Conservation (phyloP, 2,797 vertebrate species). For the Phataginus tetradactyla region DNA sequence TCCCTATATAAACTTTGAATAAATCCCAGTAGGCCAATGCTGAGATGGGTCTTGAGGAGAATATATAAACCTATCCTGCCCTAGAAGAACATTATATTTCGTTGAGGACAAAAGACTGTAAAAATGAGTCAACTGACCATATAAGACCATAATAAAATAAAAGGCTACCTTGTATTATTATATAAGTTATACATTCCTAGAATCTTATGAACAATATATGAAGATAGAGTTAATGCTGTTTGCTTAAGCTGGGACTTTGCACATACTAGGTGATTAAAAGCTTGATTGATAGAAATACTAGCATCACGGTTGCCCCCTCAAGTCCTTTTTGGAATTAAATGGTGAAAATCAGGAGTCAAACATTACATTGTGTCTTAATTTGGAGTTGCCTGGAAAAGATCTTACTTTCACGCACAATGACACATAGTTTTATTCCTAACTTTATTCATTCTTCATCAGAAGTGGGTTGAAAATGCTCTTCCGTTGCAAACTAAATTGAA, state of each 20-base stretch:
- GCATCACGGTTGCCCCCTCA: background rate
- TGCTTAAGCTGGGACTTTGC: background rate
- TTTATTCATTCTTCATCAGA: background rate
- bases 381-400: background rate
- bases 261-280: background rate
- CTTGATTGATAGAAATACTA: background rate
- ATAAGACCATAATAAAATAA: background rate
- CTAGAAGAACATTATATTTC: background rate
- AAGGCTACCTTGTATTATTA: background rate
- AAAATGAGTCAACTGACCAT: background rate
- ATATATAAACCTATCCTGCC: background rate
- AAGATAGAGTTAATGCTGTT: background rate
- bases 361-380: background rate
- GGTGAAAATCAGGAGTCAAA: background rate
- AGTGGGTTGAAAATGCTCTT: background rate
- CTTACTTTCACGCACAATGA: background rate
- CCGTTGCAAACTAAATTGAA: background rate
- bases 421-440: background rate
- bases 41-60: background rate
- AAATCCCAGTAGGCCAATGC: background rate
- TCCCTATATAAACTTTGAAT: background rate
- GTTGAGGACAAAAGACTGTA: background rate
- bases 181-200: background rate
- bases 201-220: background rate
- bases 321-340: conserved; percentile 29